phyloP scores from a whole-genome alignment of 2,797 vertebrate genomes.

The Silurus aristotelis region DNA sequence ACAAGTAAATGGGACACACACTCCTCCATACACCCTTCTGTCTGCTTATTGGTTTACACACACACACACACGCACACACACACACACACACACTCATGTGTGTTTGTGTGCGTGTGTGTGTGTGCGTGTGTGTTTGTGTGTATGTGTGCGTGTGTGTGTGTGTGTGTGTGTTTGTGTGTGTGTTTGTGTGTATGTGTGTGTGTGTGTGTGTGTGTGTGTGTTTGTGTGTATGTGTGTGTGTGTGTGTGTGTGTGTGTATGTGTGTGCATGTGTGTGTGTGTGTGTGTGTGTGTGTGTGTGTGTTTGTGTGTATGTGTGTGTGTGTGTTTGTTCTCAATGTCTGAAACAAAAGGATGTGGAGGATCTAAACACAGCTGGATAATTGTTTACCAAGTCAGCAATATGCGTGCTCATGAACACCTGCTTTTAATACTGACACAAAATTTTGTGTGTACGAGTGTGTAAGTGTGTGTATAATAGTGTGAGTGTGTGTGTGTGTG shows the following conservation, averaged over 20 bases:
- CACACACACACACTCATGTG: background rate
- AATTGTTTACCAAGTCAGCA: constrained; percentile 19
- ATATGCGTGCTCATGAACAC: constrained; percentile 16
- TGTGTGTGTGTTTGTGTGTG: too few relatives aligned
- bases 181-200: background rate
- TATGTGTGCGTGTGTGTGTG: too few relatives aligned
- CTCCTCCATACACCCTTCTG: constrained; percentile 17
- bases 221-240: too few relatives aligned
- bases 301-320: background rate
- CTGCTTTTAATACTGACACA: constrained; percentile 27
- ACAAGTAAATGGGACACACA: constrained; percentile 12
- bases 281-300: background rate
- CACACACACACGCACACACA: background rate
- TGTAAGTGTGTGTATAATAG: too few relatives aligned
- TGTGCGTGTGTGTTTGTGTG: too few relatives aligned
- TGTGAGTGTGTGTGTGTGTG: too few relatives aligned
- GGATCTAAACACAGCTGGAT: constrained; percentile 18
- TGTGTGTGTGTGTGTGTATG: background rate
- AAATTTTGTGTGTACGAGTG: too few relatives aligned
- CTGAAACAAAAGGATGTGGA: constrained; percentile 1
- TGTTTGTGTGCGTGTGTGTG: too few relatives aligned
- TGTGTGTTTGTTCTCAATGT: background rate
- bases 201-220: background rate
- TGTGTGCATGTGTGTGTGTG: background rate
- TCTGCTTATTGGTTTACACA: background rate